phyloP scores from a whole-genome alignment of 2,113 vertebrate species.

The Pica pica region DNA sequence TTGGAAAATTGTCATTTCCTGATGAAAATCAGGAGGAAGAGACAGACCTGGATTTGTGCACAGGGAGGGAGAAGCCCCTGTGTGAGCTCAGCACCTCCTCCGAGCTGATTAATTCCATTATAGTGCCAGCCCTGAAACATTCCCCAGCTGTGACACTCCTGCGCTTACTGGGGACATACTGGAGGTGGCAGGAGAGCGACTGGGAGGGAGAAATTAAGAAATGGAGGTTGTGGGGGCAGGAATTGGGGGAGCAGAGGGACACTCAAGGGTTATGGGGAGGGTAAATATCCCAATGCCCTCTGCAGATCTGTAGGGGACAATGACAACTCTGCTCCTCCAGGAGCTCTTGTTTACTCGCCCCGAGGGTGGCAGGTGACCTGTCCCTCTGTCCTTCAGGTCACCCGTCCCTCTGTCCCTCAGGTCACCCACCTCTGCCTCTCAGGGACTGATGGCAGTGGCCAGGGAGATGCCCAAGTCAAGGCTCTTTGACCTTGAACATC shows the following conservation, averaged over 20 bases:
- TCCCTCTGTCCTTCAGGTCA: slow-evolving; percentile 14
- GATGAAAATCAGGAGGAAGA: neutral
- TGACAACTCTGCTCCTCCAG: neutral
- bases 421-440: neutral
- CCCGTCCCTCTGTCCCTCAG: neutral
- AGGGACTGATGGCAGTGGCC: neutral
- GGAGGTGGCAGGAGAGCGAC: neutral
- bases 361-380: neutral
- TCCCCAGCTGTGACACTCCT: rapidly evolving
- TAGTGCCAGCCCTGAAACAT: neutral
- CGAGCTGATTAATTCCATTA: rapidly evolving
- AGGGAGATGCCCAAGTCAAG: neutral
- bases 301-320: neutral
- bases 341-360: neutral
- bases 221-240: neutral
- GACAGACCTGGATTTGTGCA: neutral
- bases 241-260: neutral
- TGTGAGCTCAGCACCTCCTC: neutral
- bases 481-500: neutral
- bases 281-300: neutral
- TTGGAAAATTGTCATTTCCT: neutral
- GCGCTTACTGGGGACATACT: neutral
- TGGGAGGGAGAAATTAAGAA: neutral
- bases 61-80: neutral
- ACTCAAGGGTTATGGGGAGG: neutral